Conservation (phyloP, 2,888 invertebrate species). For the Zelleria hepariella region DNA sequence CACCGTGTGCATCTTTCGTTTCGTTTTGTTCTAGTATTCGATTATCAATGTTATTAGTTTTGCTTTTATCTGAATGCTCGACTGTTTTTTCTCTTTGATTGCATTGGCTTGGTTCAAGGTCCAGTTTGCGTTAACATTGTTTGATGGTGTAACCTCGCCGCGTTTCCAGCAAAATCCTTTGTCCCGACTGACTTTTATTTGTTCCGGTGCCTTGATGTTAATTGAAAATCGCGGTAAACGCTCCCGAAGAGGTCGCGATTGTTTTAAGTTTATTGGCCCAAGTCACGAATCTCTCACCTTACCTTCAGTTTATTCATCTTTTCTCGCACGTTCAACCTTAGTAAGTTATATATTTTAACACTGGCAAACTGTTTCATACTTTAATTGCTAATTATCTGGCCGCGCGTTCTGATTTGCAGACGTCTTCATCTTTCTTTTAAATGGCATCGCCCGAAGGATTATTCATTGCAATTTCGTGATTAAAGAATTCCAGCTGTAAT, state of each 20-base stretch:
- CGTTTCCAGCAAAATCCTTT: constrained; percentile 41
- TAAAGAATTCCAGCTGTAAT: background rate
- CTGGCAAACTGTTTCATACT: background rate
- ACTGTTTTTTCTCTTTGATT: background rate
- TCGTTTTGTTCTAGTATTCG: background rate
- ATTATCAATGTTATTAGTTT: background rate
- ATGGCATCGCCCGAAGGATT: background rate
- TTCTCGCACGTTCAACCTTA: background rate
- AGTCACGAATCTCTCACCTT: background rate
- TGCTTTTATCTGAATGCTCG: background rate
- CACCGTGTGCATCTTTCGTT: background rate
- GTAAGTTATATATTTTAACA: background rate
- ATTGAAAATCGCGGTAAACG: constrained; percentile 43
- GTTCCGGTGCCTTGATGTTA: constrained; percentile 46
- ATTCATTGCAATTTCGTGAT: background rate
- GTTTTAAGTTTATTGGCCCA: constrained; percentile 7
- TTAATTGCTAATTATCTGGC: background rate
- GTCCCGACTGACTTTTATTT: constrained; percentile 41
- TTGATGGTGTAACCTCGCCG: constrained; percentile 9
- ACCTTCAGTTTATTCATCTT: background rate
- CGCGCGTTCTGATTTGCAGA: background rate
- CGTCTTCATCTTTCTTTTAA: background rate
- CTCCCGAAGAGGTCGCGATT: constrained; percentile 24
- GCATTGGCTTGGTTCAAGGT: background rate
- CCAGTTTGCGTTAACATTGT: background rate